A percentile compares a stretch with the other conserved stretches of the same genome.
Evolutionary conservation across 2,113 vertebrate species (phyloP).

Genomic region (Gorsachius goisagi): DNA sequence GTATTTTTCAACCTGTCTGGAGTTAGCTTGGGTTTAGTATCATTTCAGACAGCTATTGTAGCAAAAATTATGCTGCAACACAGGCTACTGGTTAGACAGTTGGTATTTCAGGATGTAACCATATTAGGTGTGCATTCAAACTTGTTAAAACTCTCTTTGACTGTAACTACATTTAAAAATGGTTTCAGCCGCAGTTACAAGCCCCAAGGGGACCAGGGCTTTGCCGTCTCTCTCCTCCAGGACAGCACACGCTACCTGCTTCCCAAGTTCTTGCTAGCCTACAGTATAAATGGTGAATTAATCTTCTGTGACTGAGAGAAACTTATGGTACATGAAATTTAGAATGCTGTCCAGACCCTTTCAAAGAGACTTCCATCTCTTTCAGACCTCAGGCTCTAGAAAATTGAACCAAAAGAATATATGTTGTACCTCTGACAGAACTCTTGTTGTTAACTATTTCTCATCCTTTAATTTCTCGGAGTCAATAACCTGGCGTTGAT

Average conservation of each 20-base stretch:
- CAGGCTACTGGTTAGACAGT: background rate
- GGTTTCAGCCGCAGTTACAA: background rate
- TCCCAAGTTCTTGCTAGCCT: background rate
- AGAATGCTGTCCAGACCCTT: constrained; percentile 64
- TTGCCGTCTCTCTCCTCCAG: background rate
- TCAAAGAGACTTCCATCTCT: constrained; percentile 61
- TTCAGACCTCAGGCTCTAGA: constrained; percentile 59
- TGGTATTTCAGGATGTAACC: constrained; percentile 35
- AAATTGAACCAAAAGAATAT: constrained; percentile 63
- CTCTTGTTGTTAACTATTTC: constrained; percentile 50
- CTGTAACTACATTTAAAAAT: constrained; percentile 44
- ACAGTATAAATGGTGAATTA: constrained; percentile 56
- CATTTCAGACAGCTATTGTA: constrained; percentile 28
- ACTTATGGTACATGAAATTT: constrained; percentile 59
- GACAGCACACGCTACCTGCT: background rate
- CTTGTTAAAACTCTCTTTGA: constrained; percentile 40
- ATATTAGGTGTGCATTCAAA: constrained; percentile 37
- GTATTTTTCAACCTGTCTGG: constrained; percentile 21
- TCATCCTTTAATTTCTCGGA: constrained; percentile 25
- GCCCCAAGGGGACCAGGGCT: constrained; percentile 15
- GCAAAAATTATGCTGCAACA: constrained; percentile 26
- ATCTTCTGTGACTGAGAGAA: constrained; percentile 65
- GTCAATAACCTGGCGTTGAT: background rate
- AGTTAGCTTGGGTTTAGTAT: background rate
- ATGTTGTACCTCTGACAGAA: constrained; percentile 45